Base-by-base conservation (phyloP, 2,888 invertebrate species). In the Coecobrya sp. region DNA sequence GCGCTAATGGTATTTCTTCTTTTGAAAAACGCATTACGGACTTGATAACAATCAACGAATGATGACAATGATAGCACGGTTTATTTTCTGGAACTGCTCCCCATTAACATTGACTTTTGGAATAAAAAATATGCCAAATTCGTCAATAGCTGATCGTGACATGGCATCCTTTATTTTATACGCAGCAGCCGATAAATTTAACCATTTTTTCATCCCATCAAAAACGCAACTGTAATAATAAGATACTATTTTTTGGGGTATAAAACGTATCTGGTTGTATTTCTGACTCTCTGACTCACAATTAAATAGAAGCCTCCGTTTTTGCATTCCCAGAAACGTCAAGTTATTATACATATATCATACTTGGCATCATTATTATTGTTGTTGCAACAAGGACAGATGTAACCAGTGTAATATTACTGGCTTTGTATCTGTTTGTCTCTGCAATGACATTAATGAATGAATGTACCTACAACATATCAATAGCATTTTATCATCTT, bases 401-500 rank as follows among this genome's bases (percentile, higher is more conserved):
- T 36, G 36, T 36, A n/a, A 36, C 36, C 36, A 7, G 7, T 36
- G 36, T 4, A 36, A 36, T 36, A 36, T 36, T 36, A 2, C 7
- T 36, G 2, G 36, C 36, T 36, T 36, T 4, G 36, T 36, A 36
- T 36, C 65, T 1, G 11, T 65, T 65, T 22, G 65, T 65, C 22
- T 25, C 65, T 65, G 65, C 27, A n/a, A 27, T 13, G 22, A 27
- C 22, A 10, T 11, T 25, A 65, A 62, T 62, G 22, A n/a, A 13
- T 25, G 11, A 4, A 27, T 4, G 27, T 19, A 65, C 25, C 3
- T n/a, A 27, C 8, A 22, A 3, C 0, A 22, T 62, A 65, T 59
- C 8, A 59, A 59, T 59, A 59, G 59, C 27, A 27, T 11, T 65
- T 65, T 65, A 65, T 65, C 65, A 65, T 27, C 65, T 4, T 65